A percentile compares a stretch with the other conserved stretches of the same genome.
phyloP scores from a whole-genome alignment of 2,113 vertebrate species.

The Callipepla squamata region DNA sequence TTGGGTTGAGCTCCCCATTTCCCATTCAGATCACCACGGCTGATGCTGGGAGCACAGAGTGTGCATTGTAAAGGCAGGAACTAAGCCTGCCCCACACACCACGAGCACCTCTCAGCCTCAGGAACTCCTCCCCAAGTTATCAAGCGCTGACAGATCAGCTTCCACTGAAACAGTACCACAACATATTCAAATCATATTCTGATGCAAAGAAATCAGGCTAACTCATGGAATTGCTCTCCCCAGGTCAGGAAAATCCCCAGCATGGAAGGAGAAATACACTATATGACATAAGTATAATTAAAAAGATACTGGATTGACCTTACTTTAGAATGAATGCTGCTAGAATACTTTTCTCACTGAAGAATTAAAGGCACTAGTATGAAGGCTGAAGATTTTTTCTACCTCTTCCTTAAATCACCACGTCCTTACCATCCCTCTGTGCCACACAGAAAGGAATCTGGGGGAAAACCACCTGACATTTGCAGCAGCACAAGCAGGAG shows the following conservation, averaged over 20 bases:
- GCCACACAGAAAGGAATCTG: not conserved
- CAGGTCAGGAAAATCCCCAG: not conserved
- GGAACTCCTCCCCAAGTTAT: not conserved
- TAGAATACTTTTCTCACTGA: not conserved
- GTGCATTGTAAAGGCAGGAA: not conserved
- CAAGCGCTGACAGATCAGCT: not conserved
- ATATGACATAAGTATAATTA: not conserved
- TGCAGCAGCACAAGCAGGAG: not conserved
- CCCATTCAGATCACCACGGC: not conserved
- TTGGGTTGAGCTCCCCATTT: not conserved
- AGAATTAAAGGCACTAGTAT: not conserved
- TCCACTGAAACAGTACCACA: not conserved
- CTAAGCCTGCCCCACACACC: not conserved
- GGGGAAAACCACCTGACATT: not conserved
- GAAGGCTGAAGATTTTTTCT: not conserved
- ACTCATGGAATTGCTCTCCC: not conserved
- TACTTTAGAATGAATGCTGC: not conserved
- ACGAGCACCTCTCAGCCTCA: not conserved
- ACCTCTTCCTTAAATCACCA: not conserved
- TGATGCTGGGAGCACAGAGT: not conserved
- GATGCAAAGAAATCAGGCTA: not conserved
- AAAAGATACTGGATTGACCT: not conserved
- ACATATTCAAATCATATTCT: not conserved
- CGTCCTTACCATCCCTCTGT: not conserved
- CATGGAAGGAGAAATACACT: not conserved